Evolutionary conservation across 2,113 vertebrate species (phyloP), one percentile per base, ranked within the genome.

Genomic region (Hipposideros armiger): DNA sequence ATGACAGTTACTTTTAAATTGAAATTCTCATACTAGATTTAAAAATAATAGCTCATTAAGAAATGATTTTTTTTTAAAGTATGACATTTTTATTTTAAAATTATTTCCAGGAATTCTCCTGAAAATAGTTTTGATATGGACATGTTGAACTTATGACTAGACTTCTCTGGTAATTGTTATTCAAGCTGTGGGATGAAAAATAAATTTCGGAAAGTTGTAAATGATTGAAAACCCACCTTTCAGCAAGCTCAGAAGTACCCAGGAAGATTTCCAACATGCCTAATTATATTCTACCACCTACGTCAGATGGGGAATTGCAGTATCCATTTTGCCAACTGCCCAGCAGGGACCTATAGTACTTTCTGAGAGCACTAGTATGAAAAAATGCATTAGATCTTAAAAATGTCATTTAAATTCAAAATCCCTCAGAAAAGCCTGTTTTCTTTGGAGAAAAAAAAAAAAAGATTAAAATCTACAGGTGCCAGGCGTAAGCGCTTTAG

Each of bases 381-480:
- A 96, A 91, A 94, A 96, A 94, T 90, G 76, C 91, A 95, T 94
- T 42, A 60, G 28, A 91, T 47, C 73, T 94, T 91, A 42, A 96
- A 97, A 97, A 88, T 95, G 54, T 81, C 94, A 97, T 76, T 96
- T 95, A 89, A 94, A 80, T 95, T 58, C 42, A 95, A 95, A 91
- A 94, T 64, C 47, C 64, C 94, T 66, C 58, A 92, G 74, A 97
- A 95, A 88, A 90, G 42, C 13, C 64, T 8, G 95, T 96, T 95
- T 96, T 86, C 77, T 96, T 45, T 74, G 15, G 26, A 52, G 36
- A 93, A 95, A 58, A 62, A n/a, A 74, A 87, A 70, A 60, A 32
- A 45, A 70, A 56, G 24, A 40, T 90, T 92, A 82, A 96, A 90
- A 84, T 72, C 93, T 81, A 94, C 81, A 96, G 81, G 81, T 95